These are phyloP conservation scores for Balaeniceps rex DNA, from an alignment of 2,113 vertebrate species.

Conservation along the genomic window DNA sequence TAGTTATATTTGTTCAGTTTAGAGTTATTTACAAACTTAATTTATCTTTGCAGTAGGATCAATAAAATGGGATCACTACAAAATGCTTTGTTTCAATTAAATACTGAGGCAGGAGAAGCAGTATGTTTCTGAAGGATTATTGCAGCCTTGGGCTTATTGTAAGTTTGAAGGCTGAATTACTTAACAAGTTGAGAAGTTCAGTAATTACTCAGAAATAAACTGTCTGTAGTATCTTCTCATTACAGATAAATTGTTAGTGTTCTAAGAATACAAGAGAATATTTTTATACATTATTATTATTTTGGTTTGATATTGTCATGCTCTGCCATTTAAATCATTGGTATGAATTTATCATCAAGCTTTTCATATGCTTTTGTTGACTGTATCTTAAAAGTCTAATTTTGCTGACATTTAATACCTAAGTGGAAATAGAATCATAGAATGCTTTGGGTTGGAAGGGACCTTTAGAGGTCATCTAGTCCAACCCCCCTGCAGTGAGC, in stretches of 20 bases:
- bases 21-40: slow-evolving; percentile 10
- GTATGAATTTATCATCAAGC: background rate
- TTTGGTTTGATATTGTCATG: background rate
- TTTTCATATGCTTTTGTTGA: background rate
- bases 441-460: no score
- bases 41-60: background rate
- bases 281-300: background rate
- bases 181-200: slow-evolving; percentile 11
- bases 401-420: background rate
- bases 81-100: slow-evolving; percentile 31
- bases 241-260: background rate
- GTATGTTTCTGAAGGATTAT: slow-evolving; percentile 20
- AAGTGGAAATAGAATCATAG: background rate
- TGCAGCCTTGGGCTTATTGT: slow-evolving; percentile 38
- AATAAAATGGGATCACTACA: background rate
- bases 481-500: no score
- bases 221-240: background rate
- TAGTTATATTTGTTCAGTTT: background rate
- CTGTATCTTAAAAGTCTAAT: background rate
- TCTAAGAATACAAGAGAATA: background rate
- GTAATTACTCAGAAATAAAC: slow-evolving; percentile 33
- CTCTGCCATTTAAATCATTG: background rate
- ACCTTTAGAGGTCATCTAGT: no score
- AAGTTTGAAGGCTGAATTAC: slow-evolving; percentile 10
- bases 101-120: background rate